phyloP scores from a whole-genome alignment of 2,888 invertebrate species.

The Heliconius erato region DNA sequence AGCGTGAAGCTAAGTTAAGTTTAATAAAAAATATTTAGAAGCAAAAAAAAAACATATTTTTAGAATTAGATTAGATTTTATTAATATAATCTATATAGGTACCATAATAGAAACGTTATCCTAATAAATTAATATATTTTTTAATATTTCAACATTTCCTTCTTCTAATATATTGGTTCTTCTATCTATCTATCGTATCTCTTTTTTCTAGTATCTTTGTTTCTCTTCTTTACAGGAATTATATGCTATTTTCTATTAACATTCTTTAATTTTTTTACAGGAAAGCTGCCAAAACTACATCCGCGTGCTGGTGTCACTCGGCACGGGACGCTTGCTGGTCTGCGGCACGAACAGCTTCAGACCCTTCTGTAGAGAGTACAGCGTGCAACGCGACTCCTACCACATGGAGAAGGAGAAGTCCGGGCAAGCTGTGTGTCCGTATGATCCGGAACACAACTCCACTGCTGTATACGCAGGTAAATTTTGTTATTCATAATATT shows the following conservation, averaged over 20 bases:
- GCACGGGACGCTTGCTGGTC: slow-evolving; percentile 91
- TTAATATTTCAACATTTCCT: too few relatives aligned
- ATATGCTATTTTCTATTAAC: not conserved
- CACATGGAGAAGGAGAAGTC: slow-evolving; percentile 92
- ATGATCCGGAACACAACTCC: slow-evolving; percentile 98
- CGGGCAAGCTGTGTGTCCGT: slow-evolving; percentile 97
- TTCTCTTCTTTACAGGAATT: too few relatives aligned
- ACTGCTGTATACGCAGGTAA: slow-evolving; percentile 96
- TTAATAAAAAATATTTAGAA: too few relatives aligned
- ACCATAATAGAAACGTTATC: too few relatives aligned
- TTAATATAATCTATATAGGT: too few relatives aligned
- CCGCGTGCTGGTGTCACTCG: slow-evolving; percentile 93
- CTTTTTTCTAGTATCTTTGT: too few relatives aligned
- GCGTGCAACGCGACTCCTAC: slow-evolving; percentile 91
- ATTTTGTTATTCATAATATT: slow-evolving; percentile 36
- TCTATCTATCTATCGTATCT: too few relatives aligned
- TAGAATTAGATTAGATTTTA: too few relatives aligned
- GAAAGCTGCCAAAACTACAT: slow-evolving; percentile 98
- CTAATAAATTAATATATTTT: too few relatives aligned
- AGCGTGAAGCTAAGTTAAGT: too few relatives aligned
- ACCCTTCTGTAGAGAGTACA: slow-evolving; percentile 95
- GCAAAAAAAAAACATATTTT: too few relatives aligned
- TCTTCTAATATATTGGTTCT: too few relatives aligned
- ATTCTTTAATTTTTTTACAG: slow-evolving; percentile 83
- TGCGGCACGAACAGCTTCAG: slow-evolving; percentile 98